Evolutionary conservation across 1,140 invertebrate genomes (phyloP).

Genomic region (Penaeus japonicus): DNA sequence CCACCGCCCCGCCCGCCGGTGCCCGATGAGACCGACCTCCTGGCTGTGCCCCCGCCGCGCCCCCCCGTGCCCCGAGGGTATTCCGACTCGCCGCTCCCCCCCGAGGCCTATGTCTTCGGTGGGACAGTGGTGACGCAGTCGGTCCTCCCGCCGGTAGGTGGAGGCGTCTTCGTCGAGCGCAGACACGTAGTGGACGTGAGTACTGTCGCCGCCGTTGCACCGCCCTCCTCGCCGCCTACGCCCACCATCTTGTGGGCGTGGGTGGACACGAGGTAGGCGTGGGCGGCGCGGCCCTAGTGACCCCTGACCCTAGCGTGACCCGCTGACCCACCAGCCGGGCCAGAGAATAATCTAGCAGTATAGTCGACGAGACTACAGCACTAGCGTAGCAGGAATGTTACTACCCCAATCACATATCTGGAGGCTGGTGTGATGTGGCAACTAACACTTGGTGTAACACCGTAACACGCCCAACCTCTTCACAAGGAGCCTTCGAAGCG

Average conservation of each 20-base stretch:
- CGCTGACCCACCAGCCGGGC: no score
- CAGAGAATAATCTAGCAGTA: no score
- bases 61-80: slow-evolving; percentile 44
- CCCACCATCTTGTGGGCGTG: not conserved
- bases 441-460: slow-evolving; percentile 1
- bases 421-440: slow-evolving; percentile 1
- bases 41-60: slow-evolving; percentile 47
- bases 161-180: not conserved
- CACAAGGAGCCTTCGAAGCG: not conserved
- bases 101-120: slow-evolving; percentile 9
- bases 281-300: no score
- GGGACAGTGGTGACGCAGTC: slow-evolving; percentile 15
- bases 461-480: not conserved
- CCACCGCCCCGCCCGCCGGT: slow-evolving; percentile 34
- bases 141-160: slow-evolving; percentile 42
- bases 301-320: no score
- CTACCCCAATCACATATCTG: not conserved
- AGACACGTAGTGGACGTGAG: not conserved
- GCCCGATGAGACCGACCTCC: slow-evolving; percentile 23
- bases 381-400: no score
- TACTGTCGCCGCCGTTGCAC: not conserved
- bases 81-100: slow-evolving; percentile 25
- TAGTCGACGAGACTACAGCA: no score
- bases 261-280: no score
- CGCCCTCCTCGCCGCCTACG: not conserved